A percentile compares a stretch with the other conserved stretches of the same genome.
Evolutionary conservation across 2,797 vertebrate species (phyloP).

Genomic region (Dendrocincla tyrannina): DNA sequence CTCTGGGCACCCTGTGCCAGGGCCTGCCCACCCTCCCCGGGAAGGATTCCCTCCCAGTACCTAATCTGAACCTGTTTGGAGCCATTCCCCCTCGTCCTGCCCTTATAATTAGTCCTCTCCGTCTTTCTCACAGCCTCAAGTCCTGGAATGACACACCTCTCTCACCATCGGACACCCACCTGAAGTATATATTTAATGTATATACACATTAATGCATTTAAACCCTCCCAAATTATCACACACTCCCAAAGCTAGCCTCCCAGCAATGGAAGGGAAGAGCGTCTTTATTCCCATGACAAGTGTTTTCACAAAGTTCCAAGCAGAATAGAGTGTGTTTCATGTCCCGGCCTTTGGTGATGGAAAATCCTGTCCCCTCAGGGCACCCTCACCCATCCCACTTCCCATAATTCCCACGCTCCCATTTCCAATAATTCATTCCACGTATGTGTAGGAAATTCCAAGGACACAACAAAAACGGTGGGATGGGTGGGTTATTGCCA

Average conservation of each 20-base stretch:
- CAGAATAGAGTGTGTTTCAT: neutral
- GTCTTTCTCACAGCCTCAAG: neutral
- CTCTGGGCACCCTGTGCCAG: too few species aligned
- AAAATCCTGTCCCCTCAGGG: too few species aligned
- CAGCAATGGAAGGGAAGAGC: neutral
- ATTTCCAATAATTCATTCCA: neutral
- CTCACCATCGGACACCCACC: neutral
- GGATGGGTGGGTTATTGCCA: too few species aligned
- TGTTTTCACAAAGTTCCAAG: slow-evolving; percentile 12
- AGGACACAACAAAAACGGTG: neutral
- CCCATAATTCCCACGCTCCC: too few species aligned
- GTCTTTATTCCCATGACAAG: slow-evolving; percentile 59
- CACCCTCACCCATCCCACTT: neutral
- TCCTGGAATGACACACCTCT: neutral
- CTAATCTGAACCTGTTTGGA: neutral
- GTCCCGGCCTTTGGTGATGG: neutral
- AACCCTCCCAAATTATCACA: rapidly evolving
- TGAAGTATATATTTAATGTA: too few species aligned
- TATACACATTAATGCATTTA: too few species aligned
- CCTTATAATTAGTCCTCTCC: too few species aligned
- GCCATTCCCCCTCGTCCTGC: neutral
- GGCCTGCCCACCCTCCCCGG: too few species aligned
- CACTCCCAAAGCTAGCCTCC: neutral
- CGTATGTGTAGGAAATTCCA: neutral
- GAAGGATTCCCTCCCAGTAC: neutral